Percentiles rank a stretch among this genome's conserved stretches.
These are phyloP conservation scores for Cataglyphis albicans DNA, from an alignment of 2,888 invertebrate species.

Conservation along the genomic window DNA sequence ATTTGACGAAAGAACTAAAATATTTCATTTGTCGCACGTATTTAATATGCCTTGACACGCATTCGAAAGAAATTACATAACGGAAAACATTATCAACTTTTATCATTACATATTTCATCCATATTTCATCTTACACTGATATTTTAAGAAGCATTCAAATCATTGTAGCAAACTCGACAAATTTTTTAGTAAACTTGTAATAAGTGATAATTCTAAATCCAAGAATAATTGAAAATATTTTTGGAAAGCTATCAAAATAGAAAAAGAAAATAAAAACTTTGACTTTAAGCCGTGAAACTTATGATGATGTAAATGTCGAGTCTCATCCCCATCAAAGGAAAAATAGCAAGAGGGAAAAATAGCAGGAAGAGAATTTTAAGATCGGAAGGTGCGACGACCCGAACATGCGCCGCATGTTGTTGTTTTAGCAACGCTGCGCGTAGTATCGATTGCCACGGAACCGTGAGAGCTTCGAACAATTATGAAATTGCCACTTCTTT, in stretches of 20 bases:
- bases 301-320: slow-evolving; percentile 79
- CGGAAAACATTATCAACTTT: slow-evolving; percentile 1
- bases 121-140: not conserved
- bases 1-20: not conserved
- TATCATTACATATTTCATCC: not conserved
- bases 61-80: not conserved
- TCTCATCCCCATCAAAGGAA: slow-evolving; percentile 75
- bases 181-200: not conserved
- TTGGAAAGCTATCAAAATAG: not conserved
- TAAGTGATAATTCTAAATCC: not conserved
- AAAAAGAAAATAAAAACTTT: not conserved
- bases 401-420: slow-evolving; percentile 54
- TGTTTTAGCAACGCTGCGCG: slow-evolving; percentile 69
- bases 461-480: slow-evolving; percentile 50
- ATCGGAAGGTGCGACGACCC: slow-evolving; percentile 76
- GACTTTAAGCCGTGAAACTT: not conserved
- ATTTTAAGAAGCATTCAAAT: too few species aligned
- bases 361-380: slow-evolving; percentile 59
- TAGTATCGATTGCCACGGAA: slow-evolving; percentile 52
- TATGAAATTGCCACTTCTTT: slow-evolving; percentile 41
- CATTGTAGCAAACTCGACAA: not conserved
- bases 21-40: not conserved
- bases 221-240: not conserved
- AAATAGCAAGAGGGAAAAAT: slow-evolving; percentile 61
- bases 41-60: not conserved